These are phyloP conservation scores for Pristionchus japonicus DNA, from an alignment of 2,888 invertebrate species.

Conservation along the genomic window DNA sequence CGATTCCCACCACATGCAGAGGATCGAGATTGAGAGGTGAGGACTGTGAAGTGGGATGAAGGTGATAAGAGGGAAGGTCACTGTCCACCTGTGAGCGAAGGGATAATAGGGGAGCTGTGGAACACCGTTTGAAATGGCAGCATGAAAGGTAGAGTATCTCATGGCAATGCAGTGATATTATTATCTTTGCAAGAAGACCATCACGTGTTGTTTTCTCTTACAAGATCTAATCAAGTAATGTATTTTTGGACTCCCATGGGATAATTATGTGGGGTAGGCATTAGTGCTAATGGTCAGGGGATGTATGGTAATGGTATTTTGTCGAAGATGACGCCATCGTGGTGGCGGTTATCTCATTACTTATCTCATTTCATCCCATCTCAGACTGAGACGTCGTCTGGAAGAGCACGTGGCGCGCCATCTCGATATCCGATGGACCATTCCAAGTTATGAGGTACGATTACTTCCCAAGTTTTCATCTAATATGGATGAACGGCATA, in stretches of 20 bases:
- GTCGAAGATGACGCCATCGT: neutral
- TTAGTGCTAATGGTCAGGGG: neutral
- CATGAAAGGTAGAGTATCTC: neutral
- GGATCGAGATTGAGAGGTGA: slow-evolving; percentile 59
- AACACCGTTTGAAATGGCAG: too few relatives aligned
- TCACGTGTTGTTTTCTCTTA: neutral
- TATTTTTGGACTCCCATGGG: neutral
- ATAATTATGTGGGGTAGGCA: too few relatives aligned
- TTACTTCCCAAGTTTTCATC: too few relatives aligned
- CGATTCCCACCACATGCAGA: slow-evolving; percentile 72
- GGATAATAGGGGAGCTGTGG: too few relatives aligned
- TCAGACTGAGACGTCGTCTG: slow-evolving; percentile 60
- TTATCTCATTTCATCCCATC: neutral
- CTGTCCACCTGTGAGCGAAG: too few relatives aligned
- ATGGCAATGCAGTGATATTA: neutral
- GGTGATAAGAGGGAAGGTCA: too few relatives aligned
- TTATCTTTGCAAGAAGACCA: neutral
- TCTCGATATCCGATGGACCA: slow-evolving; percentile 71
- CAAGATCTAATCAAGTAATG: neutral
- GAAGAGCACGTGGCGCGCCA: slow-evolving; percentile 71
- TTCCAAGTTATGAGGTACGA: slow-evolving; percentile 64
- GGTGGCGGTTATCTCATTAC: neutral
- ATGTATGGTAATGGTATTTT: neutral
- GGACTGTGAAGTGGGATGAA: neutral
- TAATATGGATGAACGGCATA: neutral